Percentiles rank a stretch among this genome's conserved stretches.
These are phyloP conservation scores for Limnephilus lunatus DNA, from an alignment of 2,888 invertebrate genomes.

Conservation along the genomic window DNA sequence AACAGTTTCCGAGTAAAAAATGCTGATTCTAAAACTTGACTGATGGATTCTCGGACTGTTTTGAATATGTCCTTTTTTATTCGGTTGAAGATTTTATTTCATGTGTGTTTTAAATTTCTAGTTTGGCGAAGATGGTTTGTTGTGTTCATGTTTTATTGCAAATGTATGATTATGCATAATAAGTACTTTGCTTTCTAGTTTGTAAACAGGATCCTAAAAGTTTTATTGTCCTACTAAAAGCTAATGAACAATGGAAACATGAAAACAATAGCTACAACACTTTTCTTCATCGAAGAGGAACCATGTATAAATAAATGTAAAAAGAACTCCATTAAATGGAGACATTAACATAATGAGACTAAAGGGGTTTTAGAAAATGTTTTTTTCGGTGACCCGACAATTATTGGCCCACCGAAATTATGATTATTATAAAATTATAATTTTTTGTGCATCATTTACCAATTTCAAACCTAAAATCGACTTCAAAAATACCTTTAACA, in stretches of 20 bases:
- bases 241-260: constrained; percentile 3
- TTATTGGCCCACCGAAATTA: too few species aligned
- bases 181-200: constrained; percentile 3
- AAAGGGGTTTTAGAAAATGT: too few species aligned
- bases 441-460: too few species aligned
- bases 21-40: neutral
- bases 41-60: neutral
- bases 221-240: neutral
- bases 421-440: too few species aligned
- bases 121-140: neutral
- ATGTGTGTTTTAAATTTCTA: neutral
- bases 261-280: neutral
- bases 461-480: too few species aligned
- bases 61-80: neutral
- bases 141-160: constrained; percentile 10
- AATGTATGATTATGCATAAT: neutral
- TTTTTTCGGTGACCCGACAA: too few species aligned
- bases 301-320: neutral
- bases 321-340: neutral
- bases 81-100: neutral
- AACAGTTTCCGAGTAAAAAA: neutral
- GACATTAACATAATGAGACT: neutral
- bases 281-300: neutral
- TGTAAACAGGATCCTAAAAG: neutral
- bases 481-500: too few species aligned